These are phyloP conservation scores for Hystrix brachyura DNA, from an alignment of 2,113 vertebrate genomes.

Conservation along the genomic window DNA sequence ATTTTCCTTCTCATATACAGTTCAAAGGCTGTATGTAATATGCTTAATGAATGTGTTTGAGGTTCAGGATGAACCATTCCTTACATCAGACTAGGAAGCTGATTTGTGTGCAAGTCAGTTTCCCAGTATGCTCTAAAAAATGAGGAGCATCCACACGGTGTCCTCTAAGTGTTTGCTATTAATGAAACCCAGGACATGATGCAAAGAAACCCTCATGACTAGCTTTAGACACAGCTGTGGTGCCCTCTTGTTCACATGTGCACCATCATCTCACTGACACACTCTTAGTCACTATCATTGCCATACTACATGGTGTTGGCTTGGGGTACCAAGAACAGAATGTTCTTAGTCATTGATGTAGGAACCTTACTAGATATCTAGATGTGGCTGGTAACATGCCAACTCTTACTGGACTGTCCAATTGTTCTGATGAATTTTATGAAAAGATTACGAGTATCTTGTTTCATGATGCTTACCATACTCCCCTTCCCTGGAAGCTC, in stretches of 20 bases:
- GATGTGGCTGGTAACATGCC: constrained; percentile 65
- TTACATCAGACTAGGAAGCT: background rate
- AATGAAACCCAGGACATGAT: background rate
- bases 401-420: constrained; percentile 79
- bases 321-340: constrained; percentile 53
- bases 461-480: constrained; percentile 56
- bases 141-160: background rate
- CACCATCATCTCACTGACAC: background rate
- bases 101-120: background rate
- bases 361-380: constrained; percentile 57
- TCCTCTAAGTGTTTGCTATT: background rate
- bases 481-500: constrained; percentile 43
- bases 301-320: background rate
- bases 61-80: background rate
- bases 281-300: background rate
- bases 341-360: constrained; percentile 68
- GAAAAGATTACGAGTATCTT: constrained; percentile 76
- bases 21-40: background rate
- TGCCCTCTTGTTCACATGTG: background rate
- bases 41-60: constrained; percentile 9
- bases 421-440: constrained; percentile 79
- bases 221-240: background rate
- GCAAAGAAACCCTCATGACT: background rate
- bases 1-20: background rate
- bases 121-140: background rate